Base-by-base conservation (phyloP, 1,140 invertebrate genomes). In the Mya arenaria region DNA sequence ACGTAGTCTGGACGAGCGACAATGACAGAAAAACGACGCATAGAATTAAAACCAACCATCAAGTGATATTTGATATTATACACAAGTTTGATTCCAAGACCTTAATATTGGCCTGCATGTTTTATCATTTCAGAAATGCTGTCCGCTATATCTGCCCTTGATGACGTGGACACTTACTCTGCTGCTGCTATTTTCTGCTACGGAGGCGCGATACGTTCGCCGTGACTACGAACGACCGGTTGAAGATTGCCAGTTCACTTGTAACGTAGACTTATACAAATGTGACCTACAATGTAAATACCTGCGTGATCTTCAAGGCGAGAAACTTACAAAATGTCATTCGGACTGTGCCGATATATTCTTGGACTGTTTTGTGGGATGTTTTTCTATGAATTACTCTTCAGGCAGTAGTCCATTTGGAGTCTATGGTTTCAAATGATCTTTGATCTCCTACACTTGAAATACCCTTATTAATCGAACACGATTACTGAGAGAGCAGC, bases 211-310 rank as follows among this genome's bases (percentile, higher is more conserved):
- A 52, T 17, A n/a, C 48, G 48, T 52, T 23, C 19, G 25, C 17
- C 19, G 48, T n/a, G n/a, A n/a, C n/a, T 52, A 52, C 48, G 48
- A 23, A 10, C 48, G 23, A 17, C 56, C 69, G 2, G 30, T 75
- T 19, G 73, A 75, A 19, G 73, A 10, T 2, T 75, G 73, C 73
- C 73, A 75, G 32, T 62, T 63, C 41, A 63, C 36, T 1, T 75
- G 73, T 25, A 37, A 58, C 2, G 48, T 28, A 13, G 73, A 75
- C 25, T 56, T 75, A 0, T 75, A 75, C 56, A 63, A 36, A 30
- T 75, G 73, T 34, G 73, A 75, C 36, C 48, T 75, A 28, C 58
- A 60, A 13, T 75, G 73, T 23, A 75, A 75, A 75, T 75, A 75
- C 17, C 48, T 56, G 56, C 37, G 44, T 17, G 56, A 75, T 6